Evolutionary conservation across 1,140 invertebrate genomes (phyloP).

Genomic region (Aphaenogaster floridana): DNA sequence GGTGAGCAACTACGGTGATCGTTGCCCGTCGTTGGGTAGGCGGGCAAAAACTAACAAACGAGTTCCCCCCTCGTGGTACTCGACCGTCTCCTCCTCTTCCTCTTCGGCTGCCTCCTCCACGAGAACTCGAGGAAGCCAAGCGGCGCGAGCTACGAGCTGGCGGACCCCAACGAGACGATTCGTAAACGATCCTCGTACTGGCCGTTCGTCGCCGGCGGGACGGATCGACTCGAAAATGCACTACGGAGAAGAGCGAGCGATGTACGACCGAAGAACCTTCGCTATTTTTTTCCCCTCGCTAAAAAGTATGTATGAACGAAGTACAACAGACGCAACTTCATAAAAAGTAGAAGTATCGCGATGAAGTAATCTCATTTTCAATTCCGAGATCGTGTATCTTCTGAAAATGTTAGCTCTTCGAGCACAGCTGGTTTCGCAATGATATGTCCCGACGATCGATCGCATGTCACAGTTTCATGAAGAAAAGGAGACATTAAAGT

Average conservation of each 20-base stretch:
- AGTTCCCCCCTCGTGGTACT: conserved; percentile 74
- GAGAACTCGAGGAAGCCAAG: conserved; percentile 34
- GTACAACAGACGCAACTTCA: conserved; percentile 7
- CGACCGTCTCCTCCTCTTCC: conserved; percentile 63
- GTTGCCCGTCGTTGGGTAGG: conserved; percentile 64
- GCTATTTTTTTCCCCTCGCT: neutral
- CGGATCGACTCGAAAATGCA: conserved; percentile 65
- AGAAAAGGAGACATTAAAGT: neutral
- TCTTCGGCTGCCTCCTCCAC: conserved; percentile 44
- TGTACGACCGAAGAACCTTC: neutral
- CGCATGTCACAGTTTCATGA: neutral
- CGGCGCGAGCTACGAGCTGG: conserved; percentile 16
- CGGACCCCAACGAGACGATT: conserved; percentile 55
- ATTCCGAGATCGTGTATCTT: neutral
- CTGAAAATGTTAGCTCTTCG: neutral
- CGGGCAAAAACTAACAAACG: conserved; percentile 82
- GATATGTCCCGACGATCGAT: neutral
- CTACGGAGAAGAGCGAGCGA: conserved; percentile 58
- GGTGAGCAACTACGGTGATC: conserved; percentile 54
- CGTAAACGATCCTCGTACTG: conserved; percentile 74
- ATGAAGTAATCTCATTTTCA: conserved; percentile 29
- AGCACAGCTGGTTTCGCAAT: neutral
- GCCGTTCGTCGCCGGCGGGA: conserved; percentile 65
- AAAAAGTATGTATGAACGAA: conserved; percentile 30
- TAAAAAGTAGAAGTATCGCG: neutral